Evolutionary conservation across 2,888 invertebrate species (phyloP).

Genomic region (Drosophila pegasa): DNA sequence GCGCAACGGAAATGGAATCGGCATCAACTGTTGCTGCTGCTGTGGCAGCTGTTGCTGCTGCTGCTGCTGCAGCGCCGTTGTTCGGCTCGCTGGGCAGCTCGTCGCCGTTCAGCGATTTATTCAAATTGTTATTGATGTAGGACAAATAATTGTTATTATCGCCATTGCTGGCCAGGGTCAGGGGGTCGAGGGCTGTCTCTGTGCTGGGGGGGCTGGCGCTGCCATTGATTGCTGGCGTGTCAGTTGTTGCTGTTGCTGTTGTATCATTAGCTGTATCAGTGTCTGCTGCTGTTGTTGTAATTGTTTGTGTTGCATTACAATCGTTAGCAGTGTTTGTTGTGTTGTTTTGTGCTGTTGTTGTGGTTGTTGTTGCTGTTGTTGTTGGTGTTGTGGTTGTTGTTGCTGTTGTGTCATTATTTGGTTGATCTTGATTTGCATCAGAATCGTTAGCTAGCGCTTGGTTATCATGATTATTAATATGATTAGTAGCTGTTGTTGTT

Average conservation of each 20-base stretch:
- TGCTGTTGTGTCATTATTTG: conserved; percentile 39
- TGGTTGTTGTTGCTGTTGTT: conserved; percentile 50
- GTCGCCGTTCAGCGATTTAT: conserved; percentile 46
- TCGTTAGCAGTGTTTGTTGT: conserved; percentile 48
- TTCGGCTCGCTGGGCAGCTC: conserved; percentile 44
- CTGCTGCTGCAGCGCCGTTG: conserved; percentile 35
- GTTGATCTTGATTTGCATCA: conserved; percentile 42
- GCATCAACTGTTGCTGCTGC: conserved; percentile 30
- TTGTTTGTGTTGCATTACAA: conserved; percentile 76
- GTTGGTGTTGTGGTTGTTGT: conserved; percentile 33
- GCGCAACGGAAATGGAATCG: conserved; percentile 38
- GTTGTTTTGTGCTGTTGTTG: conserved; percentile 39
- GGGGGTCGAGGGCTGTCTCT: conserved; percentile 29
- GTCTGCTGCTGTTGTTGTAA: conserved; percentile 54
- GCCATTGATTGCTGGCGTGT: conserved; percentile 49
- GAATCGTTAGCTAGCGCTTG: conserved; percentile 47
- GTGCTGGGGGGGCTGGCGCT: conserved; percentile 37
- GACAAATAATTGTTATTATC: conserved; percentile 71
- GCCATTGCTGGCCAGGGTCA: conserved; percentile 42
- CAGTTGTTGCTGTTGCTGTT: conserved; percentile 65
- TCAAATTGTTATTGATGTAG: conserved; percentile 68
- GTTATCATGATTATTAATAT: conserved; percentile 49
- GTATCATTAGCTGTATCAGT: conserved; percentile 51
- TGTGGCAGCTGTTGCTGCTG: neutral
- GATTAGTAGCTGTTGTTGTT: conserved; percentile 62